Evolutionary conservation across 2,888 invertebrate genomes (phyloP).

Genomic region (Eupeodes luniger): DNA sequence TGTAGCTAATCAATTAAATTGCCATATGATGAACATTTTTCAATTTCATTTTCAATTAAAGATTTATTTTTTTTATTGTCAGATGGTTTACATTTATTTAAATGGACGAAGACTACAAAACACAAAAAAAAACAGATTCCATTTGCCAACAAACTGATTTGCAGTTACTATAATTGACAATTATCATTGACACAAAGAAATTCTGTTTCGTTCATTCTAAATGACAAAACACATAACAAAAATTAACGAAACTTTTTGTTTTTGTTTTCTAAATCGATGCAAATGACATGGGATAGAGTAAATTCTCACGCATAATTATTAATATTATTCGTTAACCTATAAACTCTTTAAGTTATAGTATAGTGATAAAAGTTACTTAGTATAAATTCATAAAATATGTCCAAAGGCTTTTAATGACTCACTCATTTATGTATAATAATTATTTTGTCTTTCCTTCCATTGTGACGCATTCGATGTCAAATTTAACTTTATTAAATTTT

Average conservation of each 20-base stretch:
- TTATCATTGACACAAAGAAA: background rate
- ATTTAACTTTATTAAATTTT: background rate
- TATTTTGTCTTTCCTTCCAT: background rate
- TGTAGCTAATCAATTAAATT: background rate
- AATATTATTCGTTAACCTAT: background rate
- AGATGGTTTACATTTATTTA: conserved; percentile 2
- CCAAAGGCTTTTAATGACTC: conserved; percentile 3
- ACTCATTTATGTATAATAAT: background rate
- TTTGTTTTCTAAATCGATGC: background rate
- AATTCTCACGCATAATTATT: no score
- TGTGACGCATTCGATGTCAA: conserved; percentile 21
- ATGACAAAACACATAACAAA: background rate
- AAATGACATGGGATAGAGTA: background rate
- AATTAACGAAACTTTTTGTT: no score
- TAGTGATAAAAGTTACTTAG: no score
- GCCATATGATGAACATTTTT: conserved; percentile 26
- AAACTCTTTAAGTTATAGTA: background rate
- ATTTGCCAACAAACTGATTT: conserved; percentile 7
- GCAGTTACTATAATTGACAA: conserved; percentile 2
- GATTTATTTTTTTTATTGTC: conserved; percentile 1
- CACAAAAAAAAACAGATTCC: no score
- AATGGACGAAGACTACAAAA: no score
- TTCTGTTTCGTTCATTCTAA: background rate
- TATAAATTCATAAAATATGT: background rate
- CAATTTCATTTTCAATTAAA: conserved; percentile 20